Evolutionary conservation across 2,797 vertebrate genomes (phyloP).

Genomic region (Pseudochaenichthys georgianus): DNA sequence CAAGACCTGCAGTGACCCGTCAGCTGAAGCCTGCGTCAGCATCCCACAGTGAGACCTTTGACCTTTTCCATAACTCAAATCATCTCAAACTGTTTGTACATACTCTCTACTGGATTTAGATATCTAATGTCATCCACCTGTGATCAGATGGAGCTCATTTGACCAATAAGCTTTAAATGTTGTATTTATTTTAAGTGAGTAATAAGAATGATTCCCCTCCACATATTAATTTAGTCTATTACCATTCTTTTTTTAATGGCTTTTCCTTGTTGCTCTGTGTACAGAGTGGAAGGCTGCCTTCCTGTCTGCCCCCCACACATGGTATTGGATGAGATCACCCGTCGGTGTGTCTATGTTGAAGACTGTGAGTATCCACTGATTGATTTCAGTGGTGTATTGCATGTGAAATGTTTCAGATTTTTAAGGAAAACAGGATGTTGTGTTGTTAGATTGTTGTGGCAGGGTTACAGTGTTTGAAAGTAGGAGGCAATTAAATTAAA

Average conservation of each 20-base stretch:
- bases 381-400: background rate
- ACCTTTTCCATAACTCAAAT: constrained; percentile 1
- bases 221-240: background rate
- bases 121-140: background rate
- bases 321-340: constrained; percentile 95
- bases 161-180: background rate
- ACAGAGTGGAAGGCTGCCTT: constrained; percentile 95
- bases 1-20: constrained; percentile 93
- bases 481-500: background rate
- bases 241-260: background rate
- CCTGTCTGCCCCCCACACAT: constrained; percentile 90
- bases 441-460: background rate
- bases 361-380: constrained; percentile 89
- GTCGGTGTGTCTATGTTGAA: constrained; percentile 91
- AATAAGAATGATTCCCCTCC: background rate
- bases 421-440: background rate
- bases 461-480: background rate
- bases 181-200: background rate
- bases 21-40: constrained; percentile 83
- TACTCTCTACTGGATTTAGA: background rate
- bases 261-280: constrained; percentile 40
- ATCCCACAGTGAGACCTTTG: constrained; percentile 89
- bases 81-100: background rate
- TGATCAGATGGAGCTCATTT: background rate
- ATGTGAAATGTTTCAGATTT: background rate